Conservation (phyloP, 2,888 invertebrate genomes). For the Galeruca laticollis region DNA sequence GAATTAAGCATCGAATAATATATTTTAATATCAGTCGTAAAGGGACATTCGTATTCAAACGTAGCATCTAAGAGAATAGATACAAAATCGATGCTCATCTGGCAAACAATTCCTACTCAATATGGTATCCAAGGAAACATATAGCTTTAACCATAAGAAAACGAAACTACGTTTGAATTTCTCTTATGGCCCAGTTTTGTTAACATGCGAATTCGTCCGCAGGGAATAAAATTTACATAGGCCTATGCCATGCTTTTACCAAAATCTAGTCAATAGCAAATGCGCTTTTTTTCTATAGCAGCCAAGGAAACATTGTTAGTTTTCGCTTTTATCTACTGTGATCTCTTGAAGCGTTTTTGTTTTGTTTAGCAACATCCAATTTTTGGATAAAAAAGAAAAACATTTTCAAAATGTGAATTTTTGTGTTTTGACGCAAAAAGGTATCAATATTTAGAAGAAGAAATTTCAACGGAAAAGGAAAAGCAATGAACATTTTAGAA, state of each 20-base stretch:
- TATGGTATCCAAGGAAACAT: slow-evolving; percentile 31
- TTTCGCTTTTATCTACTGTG: not conserved
- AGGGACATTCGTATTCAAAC: slow-evolving; percentile 23
- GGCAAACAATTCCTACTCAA: slow-evolving; percentile 32
- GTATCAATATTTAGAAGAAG: no score
- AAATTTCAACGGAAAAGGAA: no score
- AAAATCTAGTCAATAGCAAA: slow-evolving; percentile 19
- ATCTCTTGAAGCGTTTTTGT: not conserved
- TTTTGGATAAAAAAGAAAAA: not conserved
- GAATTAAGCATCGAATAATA: slow-evolving; percentile 23
- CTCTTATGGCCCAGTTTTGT: slow-evolving; percentile 31
- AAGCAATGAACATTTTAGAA: no score
- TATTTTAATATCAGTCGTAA: slow-evolving; percentile 18
- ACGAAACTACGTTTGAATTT: slow-evolving; percentile 29
- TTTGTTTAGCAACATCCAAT: not conserved
- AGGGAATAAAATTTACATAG: slow-evolving; percentile 35
- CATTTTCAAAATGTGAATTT: no score
- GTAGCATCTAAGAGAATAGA: slow-evolving; percentile 23
- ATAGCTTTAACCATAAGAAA: slow-evolving; percentile 32
- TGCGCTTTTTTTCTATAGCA: not conserved
- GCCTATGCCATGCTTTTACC: slow-evolving; percentile 21
- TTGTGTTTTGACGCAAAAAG: no score
- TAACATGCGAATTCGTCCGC: slow-evolving; percentile 35
- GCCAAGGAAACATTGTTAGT: not conserved
- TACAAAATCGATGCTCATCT: slow-evolving; percentile 33